Percentiles rank a stretch among this genome's conserved stretches.
Conservation (phyloP, 2,113 vertebrate genomes). For the Plecotus auritus region DNA sequence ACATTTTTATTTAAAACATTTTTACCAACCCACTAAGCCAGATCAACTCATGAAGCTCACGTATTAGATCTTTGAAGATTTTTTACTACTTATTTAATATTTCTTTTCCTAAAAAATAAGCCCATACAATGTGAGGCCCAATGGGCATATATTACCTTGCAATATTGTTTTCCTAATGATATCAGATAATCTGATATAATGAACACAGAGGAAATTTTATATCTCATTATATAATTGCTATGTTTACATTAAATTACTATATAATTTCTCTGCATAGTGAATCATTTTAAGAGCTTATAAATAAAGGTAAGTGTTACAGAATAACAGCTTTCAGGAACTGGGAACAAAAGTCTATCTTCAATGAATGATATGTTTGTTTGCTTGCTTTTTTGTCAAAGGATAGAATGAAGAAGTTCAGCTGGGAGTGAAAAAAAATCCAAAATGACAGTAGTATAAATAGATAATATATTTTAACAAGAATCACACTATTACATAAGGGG, state of each 20-base stretch:
- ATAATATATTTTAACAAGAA: background rate
- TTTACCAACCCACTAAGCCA: background rate
- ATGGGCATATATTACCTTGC: background rate
- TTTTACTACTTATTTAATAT: constrained; percentile 26
- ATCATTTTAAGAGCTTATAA: background rate
- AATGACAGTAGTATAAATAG: background rate
- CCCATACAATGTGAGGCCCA: background rate
- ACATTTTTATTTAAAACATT: constrained; percentile 32
- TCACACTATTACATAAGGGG: background rate
- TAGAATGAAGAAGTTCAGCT: background rate
- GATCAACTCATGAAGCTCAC: background rate
- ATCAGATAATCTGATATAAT: background rate
- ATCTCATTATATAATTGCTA: background rate
- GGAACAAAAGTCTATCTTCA: background rate
- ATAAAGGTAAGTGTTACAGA: background rate
- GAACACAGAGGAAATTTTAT: background rate
- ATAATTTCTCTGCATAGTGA: background rate
- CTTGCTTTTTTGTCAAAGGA: background rate
- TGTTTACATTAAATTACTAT: background rate
- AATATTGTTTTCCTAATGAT: constrained; percentile 7
- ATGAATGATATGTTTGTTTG: background rate
- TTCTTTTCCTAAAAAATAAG: constrained; percentile 2
- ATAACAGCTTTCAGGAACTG: background rate
- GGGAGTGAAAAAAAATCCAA: background rate
- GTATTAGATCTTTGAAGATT: background rate